These are phyloP conservation scores for Coboldia fuscipes DNA, from an alignment of 1,140 invertebrate genomes.

Conservation along the genomic window DNA sequence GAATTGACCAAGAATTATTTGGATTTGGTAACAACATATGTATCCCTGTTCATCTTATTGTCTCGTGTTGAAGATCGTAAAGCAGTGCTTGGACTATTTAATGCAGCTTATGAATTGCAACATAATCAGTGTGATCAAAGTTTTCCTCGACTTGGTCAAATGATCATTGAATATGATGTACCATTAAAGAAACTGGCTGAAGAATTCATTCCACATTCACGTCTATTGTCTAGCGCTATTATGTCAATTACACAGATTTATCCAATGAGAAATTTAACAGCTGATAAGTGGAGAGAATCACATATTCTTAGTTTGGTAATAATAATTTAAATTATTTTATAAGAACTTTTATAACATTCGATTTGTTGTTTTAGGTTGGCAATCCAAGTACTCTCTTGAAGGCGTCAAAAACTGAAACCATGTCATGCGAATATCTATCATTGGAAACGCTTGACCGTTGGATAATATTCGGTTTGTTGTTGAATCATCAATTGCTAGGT, in stretches of 20 bases:
- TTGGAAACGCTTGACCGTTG: conserved; percentile 89
- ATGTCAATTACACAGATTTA: conserved; percentile 77
- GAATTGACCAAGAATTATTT: conserved; percentile 92
- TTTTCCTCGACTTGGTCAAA: conserved; percentile 85
- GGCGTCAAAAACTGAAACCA: conserved; percentile 84
- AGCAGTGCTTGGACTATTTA: conserved; percentile 89
- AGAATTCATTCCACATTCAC: conserved; percentile 89
- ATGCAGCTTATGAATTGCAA: conserved; percentile 92
- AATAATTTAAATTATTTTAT: too few species aligned
- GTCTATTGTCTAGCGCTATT: conserved; percentile 64
- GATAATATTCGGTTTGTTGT: conserved; percentile 85
- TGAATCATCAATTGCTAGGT: conserved; percentile 65
- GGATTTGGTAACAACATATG: conserved; percentile 84
- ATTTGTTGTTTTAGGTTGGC: too few species aligned
- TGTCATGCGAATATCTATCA: conserved; percentile 93
- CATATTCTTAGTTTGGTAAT: conserved; percentile 87
- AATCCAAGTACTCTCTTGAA: conserved; percentile 81
- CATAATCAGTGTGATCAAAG: conserved; percentile 77
- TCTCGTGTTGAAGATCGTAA: conserved; percentile 95
- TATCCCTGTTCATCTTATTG: conserved; percentile 87
- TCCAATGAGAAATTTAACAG: conserved; percentile 70
- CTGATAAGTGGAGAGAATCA: conserved; percentile 82
- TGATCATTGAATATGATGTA: conserved; percentile 95
- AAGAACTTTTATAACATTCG: too few species aligned
- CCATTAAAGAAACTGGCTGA: conserved; percentile 91